Evolutionary conservation across 2,888 invertebrate genomes (phyloP).

Genomic region (Drosophila setosimentum): DNA sequence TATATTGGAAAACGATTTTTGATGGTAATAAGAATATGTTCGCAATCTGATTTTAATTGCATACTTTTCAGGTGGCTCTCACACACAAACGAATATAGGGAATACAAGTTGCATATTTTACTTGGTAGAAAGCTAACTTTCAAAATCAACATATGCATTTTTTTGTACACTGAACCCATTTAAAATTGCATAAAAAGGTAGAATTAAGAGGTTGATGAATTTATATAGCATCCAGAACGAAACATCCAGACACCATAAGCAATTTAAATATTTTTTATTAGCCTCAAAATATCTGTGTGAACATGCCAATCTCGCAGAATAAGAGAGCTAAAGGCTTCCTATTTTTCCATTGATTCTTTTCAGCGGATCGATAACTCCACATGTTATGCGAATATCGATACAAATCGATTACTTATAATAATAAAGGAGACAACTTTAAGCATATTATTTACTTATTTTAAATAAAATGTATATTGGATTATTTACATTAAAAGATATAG

Average conservation of each 20-base stretch:
- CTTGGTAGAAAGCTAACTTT: slow-evolving; percentile 27
- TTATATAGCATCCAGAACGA: background rate
- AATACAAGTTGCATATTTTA: slow-evolving; percentile 55
- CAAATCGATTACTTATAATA: background rate
- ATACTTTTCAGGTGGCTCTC: slow-evolving; percentile 31
- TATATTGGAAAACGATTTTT: slow-evolving; percentile 44
- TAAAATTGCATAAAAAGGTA: background rate
- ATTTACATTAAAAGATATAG: background rate
- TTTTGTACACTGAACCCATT: background rate
- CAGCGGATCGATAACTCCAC: background rate
- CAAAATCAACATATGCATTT: slow-evolving; percentile 33
- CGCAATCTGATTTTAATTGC: slow-evolving; percentile 61
- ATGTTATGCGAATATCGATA: background rate
- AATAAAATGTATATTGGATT: background rate
- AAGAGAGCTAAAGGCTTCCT: background rate
- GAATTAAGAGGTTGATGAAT: background rate
- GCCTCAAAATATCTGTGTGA: background rate
- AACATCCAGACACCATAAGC: background rate
- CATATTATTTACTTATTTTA: background rate
- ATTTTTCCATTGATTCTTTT: background rate
- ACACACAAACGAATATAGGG: slow-evolving; percentile 16
- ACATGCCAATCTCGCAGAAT: background rate
- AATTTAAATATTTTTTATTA: background rate
- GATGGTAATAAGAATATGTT: slow-evolving; percentile 26
- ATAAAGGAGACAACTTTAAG: background rate